phyloP scores from a whole-genome alignment of 2,888 invertebrate genomes.

The Priocnemis perturbator region DNA sequence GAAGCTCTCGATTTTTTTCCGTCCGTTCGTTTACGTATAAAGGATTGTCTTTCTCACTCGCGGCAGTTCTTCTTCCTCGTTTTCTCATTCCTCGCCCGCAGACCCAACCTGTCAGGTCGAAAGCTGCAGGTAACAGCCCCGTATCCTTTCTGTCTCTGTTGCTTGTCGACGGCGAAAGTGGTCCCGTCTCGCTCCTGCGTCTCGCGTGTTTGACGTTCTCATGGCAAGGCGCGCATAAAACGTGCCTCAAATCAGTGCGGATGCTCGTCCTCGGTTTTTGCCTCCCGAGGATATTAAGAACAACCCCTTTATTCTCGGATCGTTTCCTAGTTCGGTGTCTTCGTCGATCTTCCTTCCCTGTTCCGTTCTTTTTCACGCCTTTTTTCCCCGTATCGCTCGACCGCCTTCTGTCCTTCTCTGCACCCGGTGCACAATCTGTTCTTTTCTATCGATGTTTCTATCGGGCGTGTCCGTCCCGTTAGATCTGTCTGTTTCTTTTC shows the following conservation, averaged over 20 bases:
- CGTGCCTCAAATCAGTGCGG: slow-evolving; percentile 53
- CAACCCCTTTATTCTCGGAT: slow-evolving; percentile 29
- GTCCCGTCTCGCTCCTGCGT: slow-evolving; percentile 39
- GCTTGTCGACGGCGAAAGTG: no score
- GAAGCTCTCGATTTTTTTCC: slow-evolving; percentile 30
- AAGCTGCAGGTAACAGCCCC: slow-evolving; percentile 35
- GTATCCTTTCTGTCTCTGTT: slow-evolving; percentile 6
- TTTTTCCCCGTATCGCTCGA: not conserved
- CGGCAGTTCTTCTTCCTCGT: no score
- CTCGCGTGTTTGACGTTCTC: slow-evolving; percentile 62
- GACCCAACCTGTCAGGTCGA: slow-evolving; percentile 39
- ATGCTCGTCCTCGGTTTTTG: no score
- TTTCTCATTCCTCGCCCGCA: slow-evolving; percentile 31
- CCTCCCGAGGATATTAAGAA: slow-evolving; percentile 51
- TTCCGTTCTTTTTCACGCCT: slow-evolving; percentile 15
- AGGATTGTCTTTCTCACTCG: no score
- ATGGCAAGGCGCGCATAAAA: slow-evolving; percentile 58
- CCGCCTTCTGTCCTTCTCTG: no score
- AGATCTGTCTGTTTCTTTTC: slow-evolving; percentile 4
- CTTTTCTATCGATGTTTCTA: no score
- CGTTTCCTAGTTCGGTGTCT: slow-evolving; percentile 25
- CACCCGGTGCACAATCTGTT: no score
- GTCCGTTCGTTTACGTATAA: no score
- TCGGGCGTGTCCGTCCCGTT: no score
- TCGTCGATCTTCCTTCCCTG: not conserved